These are phyloP conservation scores for Calephelis virginiensis DNA, from an alignment of 1,140 invertebrate species.

Conservation along the genomic window DNA sequence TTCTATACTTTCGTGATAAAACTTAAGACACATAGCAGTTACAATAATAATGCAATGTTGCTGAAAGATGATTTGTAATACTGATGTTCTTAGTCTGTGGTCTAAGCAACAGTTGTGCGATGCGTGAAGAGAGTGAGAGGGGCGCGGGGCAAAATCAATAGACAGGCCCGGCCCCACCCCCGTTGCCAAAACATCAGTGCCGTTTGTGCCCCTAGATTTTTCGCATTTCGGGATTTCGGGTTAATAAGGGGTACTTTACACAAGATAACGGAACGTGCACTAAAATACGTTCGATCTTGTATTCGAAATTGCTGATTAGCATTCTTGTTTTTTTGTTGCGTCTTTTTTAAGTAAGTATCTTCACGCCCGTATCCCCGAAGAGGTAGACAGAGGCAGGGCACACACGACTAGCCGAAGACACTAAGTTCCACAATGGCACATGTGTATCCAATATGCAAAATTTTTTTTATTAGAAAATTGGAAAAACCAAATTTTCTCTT, in stretches of 20 bases:
- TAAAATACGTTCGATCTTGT: constrained; percentile 1
- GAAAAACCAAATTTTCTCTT: too few species aligned
- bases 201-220: constrained; percentile 38
- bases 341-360: too few species aligned
- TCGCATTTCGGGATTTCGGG: constrained; percentile 40
- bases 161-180: constrained; percentile 38
- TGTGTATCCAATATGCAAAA: too few species aligned
- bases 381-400: too few species aligned
- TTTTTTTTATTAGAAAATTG: too few species aligned
- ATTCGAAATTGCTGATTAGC: constrained; percentile 4
- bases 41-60: background rate
- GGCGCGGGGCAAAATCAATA: constrained; percentile 58
- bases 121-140: constrained; percentile 39
- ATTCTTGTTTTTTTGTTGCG: background rate
- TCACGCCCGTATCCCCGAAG: too few species aligned
- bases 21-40: background rate
- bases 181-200: constrained; percentile 47
- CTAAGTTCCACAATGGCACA: too few species aligned
- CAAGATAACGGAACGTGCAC: constrained; percentile 1
- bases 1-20: too few species aligned
- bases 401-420: too few species aligned
- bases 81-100: constrained; percentile 28
- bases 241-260: constrained; percentile 30
- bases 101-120: constrained; percentile 67
- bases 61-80: constrained; percentile 13